phyloP scores from a whole-genome alignment of 2,888 invertebrate genomes.

The Homarus gammarus region DNA sequence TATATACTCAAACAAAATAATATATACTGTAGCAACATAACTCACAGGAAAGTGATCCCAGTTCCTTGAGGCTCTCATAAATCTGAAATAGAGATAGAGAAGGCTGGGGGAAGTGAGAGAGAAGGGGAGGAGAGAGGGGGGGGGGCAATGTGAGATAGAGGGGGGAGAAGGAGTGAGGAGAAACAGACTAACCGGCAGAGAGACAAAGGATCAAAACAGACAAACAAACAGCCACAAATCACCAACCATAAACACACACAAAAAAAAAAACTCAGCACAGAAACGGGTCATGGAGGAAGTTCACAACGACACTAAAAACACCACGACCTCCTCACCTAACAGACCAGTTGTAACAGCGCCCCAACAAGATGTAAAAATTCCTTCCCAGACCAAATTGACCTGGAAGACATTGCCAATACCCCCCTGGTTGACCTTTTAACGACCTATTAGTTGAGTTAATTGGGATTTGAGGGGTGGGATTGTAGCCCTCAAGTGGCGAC shows the following conservation, averaged over 20 bases:
- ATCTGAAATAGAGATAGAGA: too few species aligned
- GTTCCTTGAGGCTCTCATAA: too few species aligned
- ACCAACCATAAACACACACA: background rate
- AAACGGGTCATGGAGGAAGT: too few species aligned
- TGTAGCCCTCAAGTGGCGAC: background rate
- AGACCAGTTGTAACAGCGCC: background rate
- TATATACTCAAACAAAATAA: too few species aligned
- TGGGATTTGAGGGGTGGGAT: background rate
- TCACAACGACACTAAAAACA: background rate
- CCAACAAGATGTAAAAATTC: background rate
- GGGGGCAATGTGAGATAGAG: background rate
- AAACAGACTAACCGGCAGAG: too few species aligned
- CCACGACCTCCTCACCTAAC: background rate
- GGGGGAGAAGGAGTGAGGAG: background rate
- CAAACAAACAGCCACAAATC: background rate
- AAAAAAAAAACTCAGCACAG: too few species aligned
- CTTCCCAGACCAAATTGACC: background rate
- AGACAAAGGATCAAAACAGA: too few species aligned
- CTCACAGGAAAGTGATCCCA: too few species aligned
- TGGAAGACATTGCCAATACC: background rate
- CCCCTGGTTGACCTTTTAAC: background rate
- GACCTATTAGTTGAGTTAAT: background rate
- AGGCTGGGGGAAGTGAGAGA: background rate
- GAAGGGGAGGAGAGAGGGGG: background rate
- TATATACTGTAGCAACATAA: too few species aligned